Evolutionary conservation across 2,797 vertebrate genomes (phyloP).

Genomic region (Monodelphis domestica): DNA sequence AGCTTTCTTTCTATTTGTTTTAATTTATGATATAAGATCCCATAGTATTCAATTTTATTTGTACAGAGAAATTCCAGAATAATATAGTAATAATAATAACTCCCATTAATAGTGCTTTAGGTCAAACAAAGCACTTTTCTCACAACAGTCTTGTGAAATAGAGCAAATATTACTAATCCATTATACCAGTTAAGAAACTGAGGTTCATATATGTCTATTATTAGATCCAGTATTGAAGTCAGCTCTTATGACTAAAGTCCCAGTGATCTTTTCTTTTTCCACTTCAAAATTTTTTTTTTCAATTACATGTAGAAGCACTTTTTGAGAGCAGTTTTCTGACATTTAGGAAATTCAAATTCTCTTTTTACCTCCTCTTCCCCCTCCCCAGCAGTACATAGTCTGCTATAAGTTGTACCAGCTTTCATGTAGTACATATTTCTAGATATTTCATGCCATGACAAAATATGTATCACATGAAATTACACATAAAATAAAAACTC

Average conservation of each 20-base stretch:
- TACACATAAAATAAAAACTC: no score
- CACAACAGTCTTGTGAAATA: neutral
- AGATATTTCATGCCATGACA: no score
- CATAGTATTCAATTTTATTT: neutral
- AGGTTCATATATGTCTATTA: neutral
- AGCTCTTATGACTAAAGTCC: neutral
- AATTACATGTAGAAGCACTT: no score
- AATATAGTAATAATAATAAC: neutral
- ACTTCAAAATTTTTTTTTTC: no score
- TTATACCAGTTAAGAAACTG: neutral
- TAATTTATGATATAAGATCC: neutral
- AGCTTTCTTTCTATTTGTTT: neutral
- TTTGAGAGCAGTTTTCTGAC: neutral
- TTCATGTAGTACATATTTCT: no score
- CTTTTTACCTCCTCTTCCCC: no score
- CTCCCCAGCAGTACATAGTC: no score
- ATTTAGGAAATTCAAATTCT: fast-evolving
- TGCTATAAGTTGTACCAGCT: no score
- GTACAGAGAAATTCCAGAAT: neutral
- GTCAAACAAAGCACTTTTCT: neutral
- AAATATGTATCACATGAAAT: no score
- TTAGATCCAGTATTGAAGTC: neutral
- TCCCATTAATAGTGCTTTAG: neutral
- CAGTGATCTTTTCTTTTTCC: neutral
- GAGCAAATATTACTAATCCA: neutral